Evolutionary conservation across 2,888 invertebrate species (phyloP).

Genomic region (Conchocele bisecta): DNA sequence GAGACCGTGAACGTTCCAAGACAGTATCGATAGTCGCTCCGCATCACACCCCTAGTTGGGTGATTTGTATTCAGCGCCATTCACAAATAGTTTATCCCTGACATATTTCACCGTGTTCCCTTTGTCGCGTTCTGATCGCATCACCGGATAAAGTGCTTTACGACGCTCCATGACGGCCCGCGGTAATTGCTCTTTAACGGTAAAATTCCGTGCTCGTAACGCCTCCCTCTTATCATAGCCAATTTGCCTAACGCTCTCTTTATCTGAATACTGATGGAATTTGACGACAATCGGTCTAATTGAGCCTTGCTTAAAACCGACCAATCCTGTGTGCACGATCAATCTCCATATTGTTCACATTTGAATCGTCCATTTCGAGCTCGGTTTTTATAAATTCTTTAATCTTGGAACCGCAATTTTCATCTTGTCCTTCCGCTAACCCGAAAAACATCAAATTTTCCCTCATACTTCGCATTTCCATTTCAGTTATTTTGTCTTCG

Average conservation of each 20-base stretch:
- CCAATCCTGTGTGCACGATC: conserved; percentile 3
- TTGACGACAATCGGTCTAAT: background rate
- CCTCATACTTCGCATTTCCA: too few species aligned
- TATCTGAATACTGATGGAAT: background rate
- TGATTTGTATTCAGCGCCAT: background rate
- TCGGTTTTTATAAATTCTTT: too few species aligned
- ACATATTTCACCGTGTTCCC: background rate
- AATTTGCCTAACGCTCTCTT: background rate
- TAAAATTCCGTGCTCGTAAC: background rate
- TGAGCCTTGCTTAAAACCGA: background rate
- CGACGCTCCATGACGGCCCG: background rate
- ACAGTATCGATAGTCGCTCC: too few species aligned
- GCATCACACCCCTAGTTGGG: too few species aligned
- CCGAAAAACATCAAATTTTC: too few species aligned
- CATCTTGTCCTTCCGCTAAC: too few species aligned
- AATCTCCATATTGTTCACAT: background rate
- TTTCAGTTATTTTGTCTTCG: too few species aligned
- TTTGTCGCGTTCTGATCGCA: background rate
- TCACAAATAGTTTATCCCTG: background rate
- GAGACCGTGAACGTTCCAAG: too few species aligned
- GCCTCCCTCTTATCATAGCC: background rate
- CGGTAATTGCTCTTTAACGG: background rate
- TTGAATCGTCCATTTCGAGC: too few species aligned
- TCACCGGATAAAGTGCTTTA: background rate
- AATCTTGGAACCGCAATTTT: too few species aligned